These are phyloP conservation scores for Seira sanloemensis DNA, from an alignment of 2,888 invertebrate genomes.

Conservation along the genomic window DNA sequence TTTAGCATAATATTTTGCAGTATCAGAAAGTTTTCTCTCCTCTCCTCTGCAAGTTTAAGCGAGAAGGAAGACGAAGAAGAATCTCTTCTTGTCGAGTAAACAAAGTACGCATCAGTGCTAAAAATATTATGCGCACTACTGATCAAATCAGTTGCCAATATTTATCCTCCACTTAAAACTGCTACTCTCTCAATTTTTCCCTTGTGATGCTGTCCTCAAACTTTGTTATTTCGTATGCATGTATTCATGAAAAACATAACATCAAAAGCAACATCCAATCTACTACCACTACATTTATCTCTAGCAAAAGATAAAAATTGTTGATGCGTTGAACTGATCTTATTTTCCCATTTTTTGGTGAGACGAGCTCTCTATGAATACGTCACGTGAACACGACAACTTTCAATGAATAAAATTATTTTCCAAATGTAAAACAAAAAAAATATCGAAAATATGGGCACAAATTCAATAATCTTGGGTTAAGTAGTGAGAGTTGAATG, in stretches of 20 bases:
- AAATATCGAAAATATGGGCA: not conserved
- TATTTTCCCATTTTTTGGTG: slow-evolving; percentile 7
- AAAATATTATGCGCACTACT: slow-evolving; percentile 4
- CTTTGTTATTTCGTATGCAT: not conserved
- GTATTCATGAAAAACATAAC: not conserved
- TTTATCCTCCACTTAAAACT: not conserved
- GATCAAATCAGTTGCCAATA: slow-evolving; percentile 4
- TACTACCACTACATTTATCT: not conserved
- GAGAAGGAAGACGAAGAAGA: not conserved
- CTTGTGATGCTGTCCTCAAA: not conserved
- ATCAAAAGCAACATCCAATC: no score
- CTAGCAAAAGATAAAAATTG: slow-evolving; percentile 24
- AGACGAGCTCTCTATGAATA: not conserved
- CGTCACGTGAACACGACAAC: not conserved
- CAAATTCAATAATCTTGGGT: not conserved
- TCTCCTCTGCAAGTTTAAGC: not conserved
- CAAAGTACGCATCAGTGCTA: slow-evolving; percentile 4
- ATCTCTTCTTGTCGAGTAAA: slow-evolving; percentile 4
- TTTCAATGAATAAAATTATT: slow-evolving; percentile 16
- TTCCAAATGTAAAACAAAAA: not conserved
- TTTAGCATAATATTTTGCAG: not conserved
- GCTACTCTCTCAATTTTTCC: not conserved
- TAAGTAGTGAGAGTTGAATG: not conserved
- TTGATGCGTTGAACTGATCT: slow-evolving; percentile 32
- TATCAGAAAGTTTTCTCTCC: not conserved